These are phyloP conservation scores for Sebastes matsubarae DNA, from an alignment of 2,797 vertebrate species.

Conservation along the genomic window DNA sequence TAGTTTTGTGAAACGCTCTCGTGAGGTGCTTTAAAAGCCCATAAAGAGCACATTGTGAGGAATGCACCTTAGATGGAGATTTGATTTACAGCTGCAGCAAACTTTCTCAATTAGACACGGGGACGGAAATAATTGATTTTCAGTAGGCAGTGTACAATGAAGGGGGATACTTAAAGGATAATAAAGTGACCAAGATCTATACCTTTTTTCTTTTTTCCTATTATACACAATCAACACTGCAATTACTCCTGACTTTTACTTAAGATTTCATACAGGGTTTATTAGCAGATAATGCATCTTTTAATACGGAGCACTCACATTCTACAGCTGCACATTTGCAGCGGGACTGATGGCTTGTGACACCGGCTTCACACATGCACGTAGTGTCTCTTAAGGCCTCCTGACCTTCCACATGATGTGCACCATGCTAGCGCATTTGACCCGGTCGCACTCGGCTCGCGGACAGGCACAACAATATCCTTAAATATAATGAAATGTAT, in stretches of 20 bases:
- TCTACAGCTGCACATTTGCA: not conserved
- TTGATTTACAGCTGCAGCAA: conserved; percentile 68
- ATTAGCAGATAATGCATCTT: conserved; percentile 45
- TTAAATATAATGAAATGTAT: no score
- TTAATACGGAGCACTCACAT: conserved; percentile 27
- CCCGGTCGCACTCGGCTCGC: conserved; percentile 45
- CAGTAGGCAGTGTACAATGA: conserved; percentile 59
- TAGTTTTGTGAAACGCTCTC: conserved; percentile 54
- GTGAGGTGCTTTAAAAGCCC: conserved; percentile 61
- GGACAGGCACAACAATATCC: conserved; percentile 48
- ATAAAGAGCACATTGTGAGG: conserved; percentile 67
- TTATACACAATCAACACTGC: conserved; percentile 46
- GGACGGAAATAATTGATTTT: conserved; percentile 71
- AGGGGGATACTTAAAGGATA: conserved; percentile 49
- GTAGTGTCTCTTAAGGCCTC: conserved; percentile 1
- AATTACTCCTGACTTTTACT: conserved; percentile 28
- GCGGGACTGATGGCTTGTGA: conserved; percentile 26
- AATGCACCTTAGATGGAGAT: conserved; percentile 55
- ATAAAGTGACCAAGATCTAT: conserved; percentile 50
- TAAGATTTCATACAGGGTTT: conserved; percentile 1
- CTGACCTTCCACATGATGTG: conserved; percentile 35
- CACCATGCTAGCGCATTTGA: conserved; percentile 37
- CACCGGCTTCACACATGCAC: conserved; percentile 25
- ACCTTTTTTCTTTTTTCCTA: conserved; percentile 24
- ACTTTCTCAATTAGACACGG: conserved; percentile 65